Evolutionary conservation across 2,797 vertebrate species (phyloP), one percentile per base, ranked within the genome.

Genomic region (Tragopan temminckii): DNA sequence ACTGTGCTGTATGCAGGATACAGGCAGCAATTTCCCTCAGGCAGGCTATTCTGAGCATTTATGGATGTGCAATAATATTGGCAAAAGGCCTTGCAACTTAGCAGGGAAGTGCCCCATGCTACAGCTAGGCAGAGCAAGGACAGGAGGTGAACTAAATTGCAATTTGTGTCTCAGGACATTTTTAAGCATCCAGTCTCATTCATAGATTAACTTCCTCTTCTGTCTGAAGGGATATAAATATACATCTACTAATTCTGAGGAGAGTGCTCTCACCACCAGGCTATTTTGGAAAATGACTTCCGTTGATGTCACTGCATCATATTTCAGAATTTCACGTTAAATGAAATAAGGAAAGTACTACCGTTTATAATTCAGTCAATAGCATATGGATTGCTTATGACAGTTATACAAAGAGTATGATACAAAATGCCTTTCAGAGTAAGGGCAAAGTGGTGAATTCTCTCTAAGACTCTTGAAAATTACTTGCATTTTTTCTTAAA

Each of bases 21-120:
- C 35, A 38, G 48, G 19, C 35, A 69, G 35, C 16, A 10, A 38
- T 31, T 50, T 31, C 48, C 48, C 35, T 38, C 48, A 52, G 35
- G 66, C 46, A 50, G 16, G 45, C 25, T 36, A 23, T 25, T 72
- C 57, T 70, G 31, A 77, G 29, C 19, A 35, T n/a, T 86, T 81
- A 72, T 6, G 4, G 11, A 50, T 53, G 11, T 13, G 13, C 53
- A 81, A 17, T 42, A 64, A 46, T 11, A 40, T 0, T 9, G 35
- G n/a, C n/a, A 92, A 59, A 88, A 88, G 62, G 55, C 31, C 61
- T 86, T 53, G 80, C 61, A 59, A 50, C 13, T 16, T 4, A 42
- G 50, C n/a, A 83, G 31, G 20, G 36, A 75, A 86, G 19, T 3
- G 1, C 5, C 8, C 10, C 7, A 1, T 31, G 21, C 0, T 36